Conservation (phyloP, 2,797 vertebrate species). For the Eulemur coronatus region DNA sequence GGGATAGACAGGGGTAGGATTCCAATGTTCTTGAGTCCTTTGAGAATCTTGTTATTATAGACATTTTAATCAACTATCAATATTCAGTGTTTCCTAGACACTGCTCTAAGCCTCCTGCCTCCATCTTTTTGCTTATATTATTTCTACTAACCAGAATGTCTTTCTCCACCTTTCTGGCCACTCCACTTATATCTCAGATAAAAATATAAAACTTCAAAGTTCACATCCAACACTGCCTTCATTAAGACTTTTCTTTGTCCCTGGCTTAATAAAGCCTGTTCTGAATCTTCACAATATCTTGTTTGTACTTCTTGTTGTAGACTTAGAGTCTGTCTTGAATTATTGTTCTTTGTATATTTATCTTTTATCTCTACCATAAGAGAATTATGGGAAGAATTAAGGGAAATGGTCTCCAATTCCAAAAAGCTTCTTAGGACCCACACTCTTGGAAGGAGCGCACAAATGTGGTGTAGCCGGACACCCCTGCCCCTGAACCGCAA, state of each 20-base stretch:
- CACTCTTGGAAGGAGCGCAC: not conserved
- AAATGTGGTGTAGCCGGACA: rapidly evolving
- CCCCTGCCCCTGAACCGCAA: not conserved
- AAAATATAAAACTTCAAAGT: not conserved
- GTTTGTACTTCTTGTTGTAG: not conserved
- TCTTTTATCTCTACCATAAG: not conserved
- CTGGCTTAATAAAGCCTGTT: not conserved
- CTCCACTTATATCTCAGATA: not conserved
- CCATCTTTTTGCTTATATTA: not conserved
- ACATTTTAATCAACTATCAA: not conserved
- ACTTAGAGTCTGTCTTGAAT: not conserved
- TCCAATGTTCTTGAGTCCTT: not conserved
- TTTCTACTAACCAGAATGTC: not conserved
- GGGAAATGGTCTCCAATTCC: not conserved
- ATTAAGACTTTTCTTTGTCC: not conserved
- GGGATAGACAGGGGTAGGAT: not conserved
- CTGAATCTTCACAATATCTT: not conserved
- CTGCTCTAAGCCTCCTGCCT: not conserved
- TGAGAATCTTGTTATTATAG: not conserved
- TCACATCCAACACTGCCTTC: not conserved
- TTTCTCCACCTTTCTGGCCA: not conserved
- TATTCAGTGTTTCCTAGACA: not conserved
- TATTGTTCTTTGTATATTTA: not conserved
- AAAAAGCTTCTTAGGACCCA: not conserved
- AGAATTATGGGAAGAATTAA: not conserved